These are phyloP conservation scores for Orthosia gothica DNA, from an alignment of 2,888 invertebrate genomes.

Conservation along the genomic window DNA sequence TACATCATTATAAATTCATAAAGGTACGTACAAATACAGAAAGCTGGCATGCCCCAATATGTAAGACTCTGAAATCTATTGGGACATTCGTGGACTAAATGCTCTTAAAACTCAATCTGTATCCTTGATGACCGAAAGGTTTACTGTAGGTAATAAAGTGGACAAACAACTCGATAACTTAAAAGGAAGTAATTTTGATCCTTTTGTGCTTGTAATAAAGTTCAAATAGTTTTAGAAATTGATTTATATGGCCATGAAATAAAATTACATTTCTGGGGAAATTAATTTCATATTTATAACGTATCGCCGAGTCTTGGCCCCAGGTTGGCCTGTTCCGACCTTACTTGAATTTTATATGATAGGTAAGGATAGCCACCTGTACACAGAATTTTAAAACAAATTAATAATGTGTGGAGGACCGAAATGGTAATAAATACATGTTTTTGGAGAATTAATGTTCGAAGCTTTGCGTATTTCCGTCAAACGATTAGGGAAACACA, in stretches of 20 bases:
- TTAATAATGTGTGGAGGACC: conserved; percentile 33
- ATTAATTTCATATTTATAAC: conserved; percentile 53
- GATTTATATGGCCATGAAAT: conserved; percentile 24
- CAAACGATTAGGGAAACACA: neutral
- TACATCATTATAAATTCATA: conserved; percentile 3
- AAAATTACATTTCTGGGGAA: conserved; percentile 26
- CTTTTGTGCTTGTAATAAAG: conserved; percentile 25
- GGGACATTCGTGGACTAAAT: conserved; percentile 17
- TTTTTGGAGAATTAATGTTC: conserved; percentile 2
- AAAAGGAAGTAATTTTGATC: conserved; percentile 24
- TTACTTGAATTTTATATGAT: conserved; percentile 57
- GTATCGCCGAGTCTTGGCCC: conserved; percentile 16
- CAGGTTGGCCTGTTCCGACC: conserved; percentile 28
- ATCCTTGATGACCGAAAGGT: conserved; percentile 17
- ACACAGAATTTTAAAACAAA: conserved; percentile 33
- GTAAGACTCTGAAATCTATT: neutral
- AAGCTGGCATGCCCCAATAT: neutral
- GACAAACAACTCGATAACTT: neutral
- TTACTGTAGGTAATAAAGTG: conserved; percentile 26
- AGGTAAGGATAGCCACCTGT: conserved; percentile 21
- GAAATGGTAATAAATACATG: conserved; percentile 23
- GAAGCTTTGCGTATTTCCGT: neutral
- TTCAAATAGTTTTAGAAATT: conserved; percentile 31
- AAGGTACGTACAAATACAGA: neutral
- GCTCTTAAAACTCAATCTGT: conserved; percentile 37